Conservation (phyloP, 2,797 vertebrate genomes). For the Scolopax bukidnonensis region DNA sequence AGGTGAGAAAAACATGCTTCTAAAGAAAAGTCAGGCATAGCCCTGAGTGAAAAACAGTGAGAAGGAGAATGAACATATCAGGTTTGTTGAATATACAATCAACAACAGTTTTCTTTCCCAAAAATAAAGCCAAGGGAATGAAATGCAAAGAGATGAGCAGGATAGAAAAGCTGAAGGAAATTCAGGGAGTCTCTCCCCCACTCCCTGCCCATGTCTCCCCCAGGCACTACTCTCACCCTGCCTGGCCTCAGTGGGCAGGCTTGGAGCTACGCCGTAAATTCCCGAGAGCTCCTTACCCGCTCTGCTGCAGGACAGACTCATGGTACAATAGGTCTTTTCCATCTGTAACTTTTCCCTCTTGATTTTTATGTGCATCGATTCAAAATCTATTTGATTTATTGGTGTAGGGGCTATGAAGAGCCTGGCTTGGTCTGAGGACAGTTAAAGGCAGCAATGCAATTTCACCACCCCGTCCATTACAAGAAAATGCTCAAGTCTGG, state of each 20-base stretch:
- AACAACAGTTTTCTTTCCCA: slow-evolving; percentile 30
- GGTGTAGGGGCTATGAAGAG: not conserved
- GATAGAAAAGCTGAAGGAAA: slow-evolving; percentile 44
- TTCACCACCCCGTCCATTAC: not conserved
- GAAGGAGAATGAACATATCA: not conserved
- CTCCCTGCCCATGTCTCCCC: not conserved
- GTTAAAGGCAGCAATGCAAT: slow-evolving; percentile 49
- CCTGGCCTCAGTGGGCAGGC: not conserved
- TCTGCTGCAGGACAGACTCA: not conserved
- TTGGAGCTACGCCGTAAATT: not conserved
- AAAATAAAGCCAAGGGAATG: slow-evolving; percentile 47
- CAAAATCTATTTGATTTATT: slow-evolving; percentile 44
- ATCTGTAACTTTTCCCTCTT: slow-evolving; percentile 21
- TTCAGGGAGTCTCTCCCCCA: not conserved
- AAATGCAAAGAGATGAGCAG: slow-evolving; percentile 31
- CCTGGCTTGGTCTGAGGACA: slow-evolving; percentile 23
- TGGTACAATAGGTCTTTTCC: slow-evolving; percentile 15
- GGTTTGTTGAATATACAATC: slow-evolving; percentile 36
- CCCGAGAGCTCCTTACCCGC: not conserved
- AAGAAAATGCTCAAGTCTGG: not conserved
- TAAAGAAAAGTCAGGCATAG: slow-evolving; percentile 45
- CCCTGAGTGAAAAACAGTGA: slow-evolving; percentile 40
- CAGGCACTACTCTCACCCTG: not conserved
- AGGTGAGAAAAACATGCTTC: slow-evolving; percentile 64
- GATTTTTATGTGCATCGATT: slow-evolving; percentile 29